These are phyloP conservation scores for Myotis yumanensis DNA, from an alignment of 2,113 vertebrate species.

Conservation along the genomic window DNA sequence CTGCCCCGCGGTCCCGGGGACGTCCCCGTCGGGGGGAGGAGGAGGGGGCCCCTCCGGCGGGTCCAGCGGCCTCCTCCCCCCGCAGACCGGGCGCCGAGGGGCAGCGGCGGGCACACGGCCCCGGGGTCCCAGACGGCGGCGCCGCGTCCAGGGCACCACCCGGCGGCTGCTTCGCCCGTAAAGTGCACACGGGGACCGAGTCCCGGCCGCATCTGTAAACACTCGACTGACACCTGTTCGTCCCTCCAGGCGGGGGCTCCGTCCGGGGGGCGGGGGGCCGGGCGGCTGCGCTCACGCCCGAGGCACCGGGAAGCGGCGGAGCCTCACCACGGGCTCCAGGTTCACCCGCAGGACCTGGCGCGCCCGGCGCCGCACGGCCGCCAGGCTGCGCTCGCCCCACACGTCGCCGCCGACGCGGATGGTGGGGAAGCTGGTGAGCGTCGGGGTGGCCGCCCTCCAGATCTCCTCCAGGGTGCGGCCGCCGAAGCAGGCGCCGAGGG, in stretches of 20 bases:
- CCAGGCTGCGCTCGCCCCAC: slow-evolving; percentile 83
- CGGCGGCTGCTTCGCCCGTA: slow-evolving; percentile 71
- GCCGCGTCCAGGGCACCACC: not conserved
- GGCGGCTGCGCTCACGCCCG: slow-evolving; percentile 65
- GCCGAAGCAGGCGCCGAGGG: slow-evolving; percentile 57
- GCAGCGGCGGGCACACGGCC: slow-evolving; percentile 21
- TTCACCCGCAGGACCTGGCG: slow-evolving; percentile 84
- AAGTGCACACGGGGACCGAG: slow-evolving; percentile 83
- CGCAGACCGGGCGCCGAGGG: not conserved
- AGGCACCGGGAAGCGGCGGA: slow-evolving; percentile 82
- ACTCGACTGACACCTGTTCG: slow-evolving; percentile 81
- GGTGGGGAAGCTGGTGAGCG: slow-evolving; percentile 81
- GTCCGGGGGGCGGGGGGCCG: not conserved
- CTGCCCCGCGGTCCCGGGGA: slow-evolving; percentile 70
- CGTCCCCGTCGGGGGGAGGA: slow-evolving; percentile 51
- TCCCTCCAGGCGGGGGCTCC: slow-evolving; percentile 4
- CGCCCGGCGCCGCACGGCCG: slow-evolving; percentile 78
- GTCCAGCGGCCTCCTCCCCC: slow-evolving; percentile 4
- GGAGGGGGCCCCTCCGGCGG: not conserved
- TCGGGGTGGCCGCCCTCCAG: slow-evolving; percentile 84
- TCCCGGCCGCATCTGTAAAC: slow-evolving; percentile 84
- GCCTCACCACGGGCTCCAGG: slow-evolving; percentile 84
- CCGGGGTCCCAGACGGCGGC: slow-evolving; percentile 1
- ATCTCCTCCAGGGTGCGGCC: slow-evolving; percentile 84
- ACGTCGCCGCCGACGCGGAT: slow-evolving; percentile 84